These are phyloP conservation scores for Rhinolophus ferrumequinum DNA, from an alignment of 2,113 vertebrate genomes.

Conservation along the genomic window DNA sequence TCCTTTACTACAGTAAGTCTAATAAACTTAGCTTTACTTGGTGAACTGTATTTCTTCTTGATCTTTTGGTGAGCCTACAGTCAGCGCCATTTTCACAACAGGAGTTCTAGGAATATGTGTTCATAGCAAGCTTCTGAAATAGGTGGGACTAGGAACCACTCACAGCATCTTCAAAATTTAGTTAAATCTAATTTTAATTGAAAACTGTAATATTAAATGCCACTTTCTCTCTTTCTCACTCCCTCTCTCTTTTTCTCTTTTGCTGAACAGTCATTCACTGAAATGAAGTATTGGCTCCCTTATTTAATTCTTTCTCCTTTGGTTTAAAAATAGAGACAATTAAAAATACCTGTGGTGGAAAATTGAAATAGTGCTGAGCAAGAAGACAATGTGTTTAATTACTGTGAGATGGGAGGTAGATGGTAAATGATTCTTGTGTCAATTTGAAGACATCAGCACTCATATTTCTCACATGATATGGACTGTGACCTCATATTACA, in stretches of 20 bases:
- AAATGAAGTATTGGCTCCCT: not conserved
- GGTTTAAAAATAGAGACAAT: slow-evolving; percentile 59
- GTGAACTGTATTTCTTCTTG: not conserved
- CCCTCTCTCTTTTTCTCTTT: not conserved
- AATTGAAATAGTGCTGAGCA: slow-evolving; percentile 71
- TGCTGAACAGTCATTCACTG: not conserved
- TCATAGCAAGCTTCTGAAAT: not conserved
- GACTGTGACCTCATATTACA: slow-evolving; percentile 66
- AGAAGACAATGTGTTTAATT: slow-evolving; percentile 62
- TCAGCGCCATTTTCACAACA: not conserved
- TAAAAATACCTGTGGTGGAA: slow-evolving; percentile 78
- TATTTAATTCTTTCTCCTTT: slow-evolving; percentile 42
- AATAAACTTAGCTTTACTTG: not conserved
- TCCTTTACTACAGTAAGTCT: not conserved
- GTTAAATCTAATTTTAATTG: slow-evolving; percentile 1
- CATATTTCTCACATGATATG: slow-evolving; percentile 69
- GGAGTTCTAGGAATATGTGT: not conserved
- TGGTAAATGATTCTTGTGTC: slow-evolving; percentile 57
- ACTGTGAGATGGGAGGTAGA: slow-evolving; percentile 44
- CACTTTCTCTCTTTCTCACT: not conserved
- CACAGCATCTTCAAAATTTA: not conserved
- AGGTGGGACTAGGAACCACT: not conserved
- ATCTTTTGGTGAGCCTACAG: not conserved
- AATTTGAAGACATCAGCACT: slow-evolving; percentile 71
- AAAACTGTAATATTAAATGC: not conserved